Conservation (phyloP, 2,113 vertebrate genomes). For the Natator depressus region DNA sequence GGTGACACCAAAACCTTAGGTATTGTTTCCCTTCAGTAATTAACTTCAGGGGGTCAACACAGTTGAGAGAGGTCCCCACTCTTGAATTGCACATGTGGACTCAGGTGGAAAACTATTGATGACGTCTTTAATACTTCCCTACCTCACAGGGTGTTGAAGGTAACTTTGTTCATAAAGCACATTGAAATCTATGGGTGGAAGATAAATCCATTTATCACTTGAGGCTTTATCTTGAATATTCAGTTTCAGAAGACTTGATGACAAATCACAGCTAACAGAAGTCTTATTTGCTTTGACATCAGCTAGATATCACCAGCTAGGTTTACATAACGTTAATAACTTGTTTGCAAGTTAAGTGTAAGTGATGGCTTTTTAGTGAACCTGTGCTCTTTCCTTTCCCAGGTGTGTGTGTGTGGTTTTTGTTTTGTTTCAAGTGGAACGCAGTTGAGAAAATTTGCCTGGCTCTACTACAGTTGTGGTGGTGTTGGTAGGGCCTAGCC, state of each 20-base stretch:
- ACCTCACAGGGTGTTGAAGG: not conserved
- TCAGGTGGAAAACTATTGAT: not conserved
- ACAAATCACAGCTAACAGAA: not conserved
- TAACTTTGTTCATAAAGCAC: not conserved
- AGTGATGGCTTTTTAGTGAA: not conserved
- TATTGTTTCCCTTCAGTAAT: not conserved
- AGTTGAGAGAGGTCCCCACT: not conserved
- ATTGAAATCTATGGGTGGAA: not conserved
- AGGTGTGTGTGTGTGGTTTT: not conserved
- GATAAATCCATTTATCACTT: not conserved
- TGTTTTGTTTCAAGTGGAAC: no score
- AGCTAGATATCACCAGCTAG: not conserved
- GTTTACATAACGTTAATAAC: not conserved
- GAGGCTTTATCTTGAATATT: not conserved
- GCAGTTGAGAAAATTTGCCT: no score
- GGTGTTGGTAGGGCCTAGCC: no score
- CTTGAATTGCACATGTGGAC: not conserved
- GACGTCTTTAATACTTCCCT: not conserved
- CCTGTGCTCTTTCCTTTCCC: not conserved
- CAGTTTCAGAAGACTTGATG: not conserved
- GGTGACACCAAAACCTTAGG: not conserved
- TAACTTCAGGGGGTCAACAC: not conserved
- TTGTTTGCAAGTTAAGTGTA: not conserved
- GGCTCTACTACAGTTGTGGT: no score
- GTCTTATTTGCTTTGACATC: not conserved